Evolutionary conservation across 53 echinoderm and acorn worm genomes (phyloP).

Genomic region (Patiria pectinifera): DNA sequence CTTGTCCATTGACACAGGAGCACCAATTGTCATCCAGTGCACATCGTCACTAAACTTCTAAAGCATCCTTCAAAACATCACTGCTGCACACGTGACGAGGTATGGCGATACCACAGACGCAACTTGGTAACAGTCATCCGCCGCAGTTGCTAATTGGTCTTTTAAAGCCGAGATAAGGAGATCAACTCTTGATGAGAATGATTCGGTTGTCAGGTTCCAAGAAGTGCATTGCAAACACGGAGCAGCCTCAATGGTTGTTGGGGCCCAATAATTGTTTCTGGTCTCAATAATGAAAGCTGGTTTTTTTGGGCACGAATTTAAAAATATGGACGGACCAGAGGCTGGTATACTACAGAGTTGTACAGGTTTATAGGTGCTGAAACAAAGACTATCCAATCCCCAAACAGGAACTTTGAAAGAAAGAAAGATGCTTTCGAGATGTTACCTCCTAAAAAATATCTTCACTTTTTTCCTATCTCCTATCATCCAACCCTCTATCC

Average conservation of each 20-base stretch:
- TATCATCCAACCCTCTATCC: neutral
- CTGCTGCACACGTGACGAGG: neutral
- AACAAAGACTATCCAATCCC: neutral
- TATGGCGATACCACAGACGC: neutral
- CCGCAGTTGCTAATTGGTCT: slow-evolving; percentile 19
- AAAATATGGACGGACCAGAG: neutral
- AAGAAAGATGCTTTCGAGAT: no score
- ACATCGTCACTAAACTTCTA: neutral
- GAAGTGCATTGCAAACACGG: neutral
- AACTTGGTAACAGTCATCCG: slow-evolving; percentile 1
- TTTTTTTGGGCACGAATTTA: neutral
- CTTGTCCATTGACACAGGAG: slow-evolving; percentile 26
- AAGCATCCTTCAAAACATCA: neutral
- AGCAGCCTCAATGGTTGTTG: neutral
- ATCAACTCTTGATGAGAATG: slow-evolving; percentile 6
- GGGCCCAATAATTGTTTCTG: neutral
- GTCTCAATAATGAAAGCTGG: neutral
- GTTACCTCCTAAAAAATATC: no score
- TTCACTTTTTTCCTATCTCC: neutral
- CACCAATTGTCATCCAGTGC: slow-evolving; percentile 29
- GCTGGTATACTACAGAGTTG: neutral
- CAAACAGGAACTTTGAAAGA: no score
- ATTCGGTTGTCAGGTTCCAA: slow-evolving; percentile 12
- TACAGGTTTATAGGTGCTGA: neutral
- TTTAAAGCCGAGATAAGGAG: slow-evolving; percentile 28